Evolutionary conservation across 1,140 invertebrate genomes (phyloP).

Genomic region (Homalodisca vitripennis): DNA sequence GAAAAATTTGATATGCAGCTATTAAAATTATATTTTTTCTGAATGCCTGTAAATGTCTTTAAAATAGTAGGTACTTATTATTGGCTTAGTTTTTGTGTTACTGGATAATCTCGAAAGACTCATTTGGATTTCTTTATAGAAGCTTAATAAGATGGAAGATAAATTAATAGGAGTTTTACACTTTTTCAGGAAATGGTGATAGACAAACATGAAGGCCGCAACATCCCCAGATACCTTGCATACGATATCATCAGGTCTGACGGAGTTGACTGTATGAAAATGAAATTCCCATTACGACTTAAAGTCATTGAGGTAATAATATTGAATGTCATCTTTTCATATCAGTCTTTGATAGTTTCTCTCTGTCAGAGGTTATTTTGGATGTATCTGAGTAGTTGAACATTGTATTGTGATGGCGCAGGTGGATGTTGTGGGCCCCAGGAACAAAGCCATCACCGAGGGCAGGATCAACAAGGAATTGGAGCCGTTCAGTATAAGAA

Average conservation of each 20-base stretch:
- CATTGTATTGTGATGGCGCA: slow-evolving; percentile 36
- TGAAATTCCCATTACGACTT: slow-evolving; percentile 70
- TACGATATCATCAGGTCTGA: slow-evolving; percentile 94
- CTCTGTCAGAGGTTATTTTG: background rate
- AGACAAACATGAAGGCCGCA: slow-evolving; percentile 68
- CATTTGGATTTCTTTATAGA: no score
- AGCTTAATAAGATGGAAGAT: no score
- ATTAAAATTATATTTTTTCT: no score
- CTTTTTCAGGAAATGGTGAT: slow-evolving; percentile 87
- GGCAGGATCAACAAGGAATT: slow-evolving; percentile 69
- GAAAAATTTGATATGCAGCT: no score
- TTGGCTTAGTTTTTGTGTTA: no score
- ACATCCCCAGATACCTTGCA: slow-evolving; percentile 86
- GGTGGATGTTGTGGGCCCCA: slow-evolving; percentile 64
- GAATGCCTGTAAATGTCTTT: no score
- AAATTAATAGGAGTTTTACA: no score
- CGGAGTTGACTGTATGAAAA: slow-evolving; percentile 73
- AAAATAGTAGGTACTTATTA: no score
- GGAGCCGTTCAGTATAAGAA: slow-evolving; percentile 86
- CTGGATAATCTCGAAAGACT: no score
- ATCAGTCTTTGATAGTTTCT: background rate
- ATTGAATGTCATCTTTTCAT: slow-evolving; percentile 17
- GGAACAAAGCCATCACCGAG: slow-evolving; percentile 70
- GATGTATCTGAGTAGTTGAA: background rate
- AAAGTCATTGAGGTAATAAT: slow-evolving; percentile 70